Conservation (phyloP, 2,888 invertebrate species). For the Blastobasis adustella region DNA sequence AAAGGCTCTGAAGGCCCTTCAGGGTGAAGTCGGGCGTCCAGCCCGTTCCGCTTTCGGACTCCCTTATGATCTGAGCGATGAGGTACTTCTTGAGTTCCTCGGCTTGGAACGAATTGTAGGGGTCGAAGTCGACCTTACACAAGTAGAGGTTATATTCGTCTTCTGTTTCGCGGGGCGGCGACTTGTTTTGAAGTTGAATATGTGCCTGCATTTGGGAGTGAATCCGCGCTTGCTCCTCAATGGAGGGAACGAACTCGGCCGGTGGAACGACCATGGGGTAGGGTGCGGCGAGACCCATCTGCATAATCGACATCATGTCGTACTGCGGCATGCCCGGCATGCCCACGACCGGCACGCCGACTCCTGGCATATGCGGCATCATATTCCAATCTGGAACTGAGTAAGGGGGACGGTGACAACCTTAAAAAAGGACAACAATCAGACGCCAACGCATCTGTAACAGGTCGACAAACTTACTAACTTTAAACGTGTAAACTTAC, state of each 20-base stretch:
- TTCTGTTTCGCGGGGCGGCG: not conserved
- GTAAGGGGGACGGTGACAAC: slow-evolving; percentile 1
- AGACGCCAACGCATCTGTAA: too few species aligned
- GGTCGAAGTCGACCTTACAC: slow-evolving; percentile 54
- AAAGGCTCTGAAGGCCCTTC: slow-evolving; percentile 44
- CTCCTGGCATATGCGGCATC: slow-evolving; percentile 1
- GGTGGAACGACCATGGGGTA: not conserved
- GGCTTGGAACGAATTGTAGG: slow-evolving; percentile 36
- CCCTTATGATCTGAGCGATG: slow-evolving; percentile 38
- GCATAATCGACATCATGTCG: slow-evolving; percentile 10
- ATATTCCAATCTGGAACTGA: slow-evolving; percentile 46
- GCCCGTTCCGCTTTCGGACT: slow-evolving; percentile 29
- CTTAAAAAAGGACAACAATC: too few species aligned
- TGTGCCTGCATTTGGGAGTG: not conserved
- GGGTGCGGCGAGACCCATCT: slow-evolving; percentile 20
- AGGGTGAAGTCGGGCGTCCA: slow-evolving; percentile 52
- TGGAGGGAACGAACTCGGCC: not conserved
- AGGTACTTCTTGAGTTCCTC: slow-evolving; percentile 41
- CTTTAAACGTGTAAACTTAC: not conserved
- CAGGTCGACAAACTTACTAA: not conserved
- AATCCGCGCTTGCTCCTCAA: not conserved
- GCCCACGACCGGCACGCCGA: not conserved
- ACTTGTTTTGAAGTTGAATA: not conserved
- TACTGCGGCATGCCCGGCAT: slow-evolving; percentile 1
- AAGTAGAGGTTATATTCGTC: slow-evolving; percentile 33